These are phyloP conservation scores for Eleginops maclovinus DNA, from an alignment of 2,113 vertebrate genomes.

Conservation along the genomic window DNA sequence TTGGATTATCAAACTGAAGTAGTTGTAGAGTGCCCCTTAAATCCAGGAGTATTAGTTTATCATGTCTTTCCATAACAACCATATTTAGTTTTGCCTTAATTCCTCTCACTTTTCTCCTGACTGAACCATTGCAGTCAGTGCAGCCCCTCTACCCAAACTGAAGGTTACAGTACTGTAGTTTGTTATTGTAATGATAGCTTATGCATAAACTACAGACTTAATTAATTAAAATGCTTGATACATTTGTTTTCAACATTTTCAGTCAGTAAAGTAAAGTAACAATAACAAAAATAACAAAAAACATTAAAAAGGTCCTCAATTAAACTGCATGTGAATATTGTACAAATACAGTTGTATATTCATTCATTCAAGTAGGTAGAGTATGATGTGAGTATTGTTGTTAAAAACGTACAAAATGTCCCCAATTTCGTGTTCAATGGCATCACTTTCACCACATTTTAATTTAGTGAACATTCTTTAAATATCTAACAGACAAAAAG, in stretches of 20 bases:
- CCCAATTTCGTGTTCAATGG: background rate
- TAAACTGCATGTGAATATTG: too few relatives aligned
- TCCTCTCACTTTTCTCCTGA: background rate
- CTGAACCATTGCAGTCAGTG: background rate
- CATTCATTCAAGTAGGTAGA: too few relatives aligned
- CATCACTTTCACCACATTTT: background rate
- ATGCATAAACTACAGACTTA: background rate
- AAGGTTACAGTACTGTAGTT: background rate
- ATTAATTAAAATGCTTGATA: background rate
- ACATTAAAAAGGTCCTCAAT: background rate
- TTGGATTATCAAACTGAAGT: constrained; percentile 25
- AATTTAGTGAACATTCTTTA: background rate
- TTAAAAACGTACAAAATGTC: too few relatives aligned
- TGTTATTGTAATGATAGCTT: background rate
- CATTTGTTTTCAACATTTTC: background rate
- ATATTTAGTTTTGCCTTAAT: constrained; percentile 20
- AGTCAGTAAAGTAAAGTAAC: background rate
- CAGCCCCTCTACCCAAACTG: background rate
- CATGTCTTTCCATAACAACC: background rate
- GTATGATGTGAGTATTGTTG: too few relatives aligned
- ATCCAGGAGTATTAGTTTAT: background rate
- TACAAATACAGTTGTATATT: too few relatives aligned
- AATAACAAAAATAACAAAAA: too few relatives aligned
- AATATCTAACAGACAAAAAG: background rate
- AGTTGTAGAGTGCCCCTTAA: background rate